A percentile compares a stretch with the other conserved stretches of the same genome.
Conservation (phyloP, 2,113 vertebrate genomes). For the Carettochelys insculpta region DNA sequence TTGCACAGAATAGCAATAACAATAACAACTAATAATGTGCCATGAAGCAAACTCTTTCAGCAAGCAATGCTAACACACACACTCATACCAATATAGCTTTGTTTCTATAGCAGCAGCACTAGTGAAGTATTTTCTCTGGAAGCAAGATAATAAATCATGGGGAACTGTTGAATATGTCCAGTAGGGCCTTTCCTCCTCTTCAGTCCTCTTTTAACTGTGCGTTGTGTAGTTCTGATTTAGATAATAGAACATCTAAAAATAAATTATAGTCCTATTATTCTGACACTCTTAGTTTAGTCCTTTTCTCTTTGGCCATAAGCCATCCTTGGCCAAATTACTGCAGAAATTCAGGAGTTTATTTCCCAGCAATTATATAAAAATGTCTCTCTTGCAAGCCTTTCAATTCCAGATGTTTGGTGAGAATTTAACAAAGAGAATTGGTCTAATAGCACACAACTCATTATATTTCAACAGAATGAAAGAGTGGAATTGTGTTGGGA, state of each 20-base stretch:
- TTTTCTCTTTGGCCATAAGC: conserved; percentile 4
- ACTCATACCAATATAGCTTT: conserved; percentile 37
- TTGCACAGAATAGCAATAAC: not conserved
- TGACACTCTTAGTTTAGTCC: conserved; percentile 32
- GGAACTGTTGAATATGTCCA: conserved; percentile 37
- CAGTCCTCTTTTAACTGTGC: not conserved
- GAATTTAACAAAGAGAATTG: not conserved
- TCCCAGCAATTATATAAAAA: conserved; percentile 26
- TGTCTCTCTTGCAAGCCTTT: conserved; percentile 11
- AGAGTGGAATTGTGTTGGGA: not conserved
- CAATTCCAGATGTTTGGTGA: conserved; percentile 38
- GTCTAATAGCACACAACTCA: conserved; percentile 13
- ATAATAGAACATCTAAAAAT: conserved; percentile 40
- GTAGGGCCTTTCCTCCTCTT: conserved; percentile 35
- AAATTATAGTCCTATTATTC: conserved; percentile 53
- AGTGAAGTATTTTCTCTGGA: conserved; percentile 42
- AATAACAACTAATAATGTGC: not conserved
- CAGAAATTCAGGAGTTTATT: conserved; percentile 38
- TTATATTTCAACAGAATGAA: conserved; percentile 9
- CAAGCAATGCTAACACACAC: conserved; percentile 33
- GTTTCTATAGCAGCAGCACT: conserved; percentile 69
- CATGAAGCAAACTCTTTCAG: conserved; percentile 40
- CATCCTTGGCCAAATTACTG: conserved; percentile 16
- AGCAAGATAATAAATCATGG: conserved; percentile 55
- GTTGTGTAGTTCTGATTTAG: conserved; percentile 49